A percentile compares a stretch with the other conserved stretches of the same genome.
These are phyloP conservation scores for Volucella inanis DNA, from an alignment of 2,888 invertebrate genomes.

Conservation along the genomic window DNA sequence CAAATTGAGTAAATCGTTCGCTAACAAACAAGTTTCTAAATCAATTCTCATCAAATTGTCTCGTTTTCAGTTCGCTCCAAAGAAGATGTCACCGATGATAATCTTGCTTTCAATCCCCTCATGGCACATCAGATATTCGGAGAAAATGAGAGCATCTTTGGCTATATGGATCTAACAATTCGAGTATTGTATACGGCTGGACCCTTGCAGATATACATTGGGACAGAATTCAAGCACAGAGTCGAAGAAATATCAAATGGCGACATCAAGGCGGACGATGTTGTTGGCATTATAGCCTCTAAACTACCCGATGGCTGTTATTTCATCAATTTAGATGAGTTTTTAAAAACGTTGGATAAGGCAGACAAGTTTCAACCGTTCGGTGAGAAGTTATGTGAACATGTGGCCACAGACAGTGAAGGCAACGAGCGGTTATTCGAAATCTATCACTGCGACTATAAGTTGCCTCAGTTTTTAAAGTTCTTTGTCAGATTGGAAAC, in stretches of 20 bases:
- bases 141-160: constrained; percentile 96
- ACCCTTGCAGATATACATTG: constrained; percentile 91
- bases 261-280: constrained; percentile 88
- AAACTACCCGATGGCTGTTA: constrained; percentile 88
- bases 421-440: constrained; percentile 86
- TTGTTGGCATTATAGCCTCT: constrained; percentile 87
- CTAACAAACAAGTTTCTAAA: not conserved
- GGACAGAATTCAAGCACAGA: constrained; percentile 87
- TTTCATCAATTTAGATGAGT: constrained; percentile 88
- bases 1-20: constrained; percentile 80
- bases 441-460: constrained; percentile 90
- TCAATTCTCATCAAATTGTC: not conserved
- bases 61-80: constrained; percentile 56
- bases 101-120: constrained; percentile 88
- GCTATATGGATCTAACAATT: constrained; percentile 92
- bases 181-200: constrained; percentile 92
- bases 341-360: constrained; percentile 87
- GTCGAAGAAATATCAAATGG: constrained; percentile 84
- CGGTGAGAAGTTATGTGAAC: constrained; percentile 88
- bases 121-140: constrained; percentile 98
- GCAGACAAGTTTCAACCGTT: constrained; percentile 90
- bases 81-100: constrained; percentile 80
- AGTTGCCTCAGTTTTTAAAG: constrained; percentile 88
- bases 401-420: constrained; percentile 82
- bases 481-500: constrained; percentile 95